Conservation (phyloP, 30 jellyfish, hydroid and myxozoan genomes). For the Clytia hemisphaerica region DNA sequence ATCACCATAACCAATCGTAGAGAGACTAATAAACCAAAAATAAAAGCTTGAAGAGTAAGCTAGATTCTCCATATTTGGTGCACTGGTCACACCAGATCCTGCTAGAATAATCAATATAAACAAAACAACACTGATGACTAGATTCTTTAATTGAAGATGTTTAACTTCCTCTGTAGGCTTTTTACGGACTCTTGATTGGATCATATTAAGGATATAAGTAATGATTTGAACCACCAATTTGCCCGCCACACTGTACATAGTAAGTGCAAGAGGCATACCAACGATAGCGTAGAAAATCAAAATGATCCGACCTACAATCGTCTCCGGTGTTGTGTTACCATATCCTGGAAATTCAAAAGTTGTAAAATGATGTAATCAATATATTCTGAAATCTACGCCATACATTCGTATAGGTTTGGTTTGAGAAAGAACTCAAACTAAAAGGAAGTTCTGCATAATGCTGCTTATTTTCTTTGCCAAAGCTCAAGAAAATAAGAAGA, state of each 20-base stretch:
- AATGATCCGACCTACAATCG: conserved; percentile 5
- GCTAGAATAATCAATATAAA: not conserved
- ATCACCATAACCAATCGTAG: conserved; percentile 16
- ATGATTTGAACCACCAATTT: not conserved
- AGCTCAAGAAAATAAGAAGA: no score
- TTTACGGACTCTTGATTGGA: not conserved
- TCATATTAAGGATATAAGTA: not conserved
- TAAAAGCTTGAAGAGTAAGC: not conserved
- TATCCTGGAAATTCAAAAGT: not conserved
- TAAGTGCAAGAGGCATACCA: conserved; percentile 7
- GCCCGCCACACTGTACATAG: conserved; percentile 23
- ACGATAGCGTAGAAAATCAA: not conserved
- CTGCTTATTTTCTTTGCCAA: no score
- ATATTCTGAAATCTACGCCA: not conserved
- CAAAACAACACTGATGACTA: not conserved
- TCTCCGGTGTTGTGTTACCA: conserved; percentile 13
- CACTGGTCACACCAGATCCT: conserved; percentile 1
- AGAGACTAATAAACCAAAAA: conserved; percentile 13
- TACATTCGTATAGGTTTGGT: no score
- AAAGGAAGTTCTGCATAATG: no score
- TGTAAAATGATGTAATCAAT: not conserved
- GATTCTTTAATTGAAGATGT: not conserved
- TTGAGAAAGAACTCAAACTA: no score
- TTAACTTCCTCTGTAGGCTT: not conserved
- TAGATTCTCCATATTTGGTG: conserved; percentile 6